phyloP scores from a whole-genome alignment of 2,888 invertebrate genomes.

The Listrodromus nycthemerus region DNA sequence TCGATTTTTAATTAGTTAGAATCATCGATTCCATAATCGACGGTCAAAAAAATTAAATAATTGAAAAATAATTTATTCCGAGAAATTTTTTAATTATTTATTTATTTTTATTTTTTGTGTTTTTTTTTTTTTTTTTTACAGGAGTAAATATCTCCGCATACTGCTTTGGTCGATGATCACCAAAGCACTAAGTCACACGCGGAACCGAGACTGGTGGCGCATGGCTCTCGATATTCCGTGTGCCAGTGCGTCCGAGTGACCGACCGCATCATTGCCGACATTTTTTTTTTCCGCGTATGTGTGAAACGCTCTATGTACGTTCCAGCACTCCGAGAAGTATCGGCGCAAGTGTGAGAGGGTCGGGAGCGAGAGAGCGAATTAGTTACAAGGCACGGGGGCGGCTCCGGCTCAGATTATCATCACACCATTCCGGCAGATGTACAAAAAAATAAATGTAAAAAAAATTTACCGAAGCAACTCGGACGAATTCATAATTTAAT shows the following conservation, averaged over 20 bases:
- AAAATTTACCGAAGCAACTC: background rate
- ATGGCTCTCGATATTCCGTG: conserved; percentile 63
- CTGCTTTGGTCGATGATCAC: conserved; percentile 70
- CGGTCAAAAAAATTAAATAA: background rate
- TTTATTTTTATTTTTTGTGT: no score
- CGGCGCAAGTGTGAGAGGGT: background rate
- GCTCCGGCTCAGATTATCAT: conserved; percentile 59
- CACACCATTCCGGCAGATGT: conserved; percentile 47
- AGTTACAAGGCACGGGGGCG: conserved; percentile 49
- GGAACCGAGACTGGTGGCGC: conserved; percentile 66
- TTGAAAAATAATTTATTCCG: background rate
- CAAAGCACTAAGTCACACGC: conserved; percentile 70
- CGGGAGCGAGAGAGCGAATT: conserved; percentile 31
- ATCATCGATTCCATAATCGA: background rate
- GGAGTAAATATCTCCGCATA: conserved; percentile 49
- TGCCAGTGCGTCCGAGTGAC: conserved; percentile 54
- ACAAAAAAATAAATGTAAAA: background rate
- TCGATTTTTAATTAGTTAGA: background rate
- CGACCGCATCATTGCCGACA: conserved; percentile 56
- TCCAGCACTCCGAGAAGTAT: conserved; percentile 12
- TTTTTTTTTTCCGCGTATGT: conserved; percentile 15
- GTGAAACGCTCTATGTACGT: conserved; percentile 7
- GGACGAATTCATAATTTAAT: background rate
- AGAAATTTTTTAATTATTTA: background rate
- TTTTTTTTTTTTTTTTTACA: background rate